Evolutionary conservation across 2,113 vertebrate species (phyloP), one percentile per base, ranked within the genome.

Genomic region (Sturnus vulgaris): DNA sequence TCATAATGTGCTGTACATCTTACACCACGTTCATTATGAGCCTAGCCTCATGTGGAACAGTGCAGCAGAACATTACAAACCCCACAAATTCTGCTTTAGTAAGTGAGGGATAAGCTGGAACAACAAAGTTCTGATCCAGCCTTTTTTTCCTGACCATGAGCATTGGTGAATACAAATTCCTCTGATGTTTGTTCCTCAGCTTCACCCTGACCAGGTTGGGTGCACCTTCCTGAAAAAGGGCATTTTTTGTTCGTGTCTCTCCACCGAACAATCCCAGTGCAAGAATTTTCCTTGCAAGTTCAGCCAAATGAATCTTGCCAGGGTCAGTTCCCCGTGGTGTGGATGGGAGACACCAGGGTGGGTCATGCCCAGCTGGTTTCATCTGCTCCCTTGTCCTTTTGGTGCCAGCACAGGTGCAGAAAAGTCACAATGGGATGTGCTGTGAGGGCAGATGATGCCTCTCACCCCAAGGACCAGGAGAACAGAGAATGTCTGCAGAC

Each of bases 261-360:
- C 39, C 14, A 12, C 35, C 16, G 56, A 63, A 25, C 23, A 42
- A 53, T 10, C 56, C 28, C 33, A 76, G 52, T 46, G 28, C 23
- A 61, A 52, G 24, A 42, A 24, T 60, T 87, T 78, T 12, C 7
- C 49, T 37, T 35, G 5, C 9, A 42, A 21, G 44, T 53, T 76
- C 37, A 53, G 31, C 31, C 55, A 46, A 53, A 42, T 39, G 19
- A 27, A 44, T n/a, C 52, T 66, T 72, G 15, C 3, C 35, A 23
- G 53, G 70, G 69, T n/a, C 25, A 20, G 4, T 60, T 1, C 8
- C 5, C 19, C 2, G 0, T 5, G 22, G 49, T 15, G n/a, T 31
- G 40, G 68, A 61, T 73, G 46, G n/a, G 31, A 73, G 35, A n/a
- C 40, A 47, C 11, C 49, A 44, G 50, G 46, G 15, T 33, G 31